These are phyloP conservation scores for Ctenomys sociabilis DNA, from an alignment of 2,113 vertebrate genomes.

Conservation along the genomic window DNA sequence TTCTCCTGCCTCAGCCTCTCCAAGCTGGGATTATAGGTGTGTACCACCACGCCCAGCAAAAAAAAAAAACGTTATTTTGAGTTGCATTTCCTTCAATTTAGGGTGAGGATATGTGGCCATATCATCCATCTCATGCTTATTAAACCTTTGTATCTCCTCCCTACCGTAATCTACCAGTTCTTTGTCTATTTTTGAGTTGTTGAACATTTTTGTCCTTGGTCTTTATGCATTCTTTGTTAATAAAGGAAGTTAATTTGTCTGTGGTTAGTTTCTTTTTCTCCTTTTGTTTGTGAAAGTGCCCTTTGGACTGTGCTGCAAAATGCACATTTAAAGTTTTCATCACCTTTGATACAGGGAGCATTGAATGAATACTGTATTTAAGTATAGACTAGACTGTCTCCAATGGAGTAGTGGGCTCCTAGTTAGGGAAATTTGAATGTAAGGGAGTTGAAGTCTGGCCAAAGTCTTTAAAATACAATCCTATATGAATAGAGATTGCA, in stretches of 20 bases:
- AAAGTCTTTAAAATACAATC: slow-evolving; percentile 62
- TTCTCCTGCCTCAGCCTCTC: no score
- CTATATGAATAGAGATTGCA: slow-evolving; percentile 44
- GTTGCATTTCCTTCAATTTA: slow-evolving; percentile 54
- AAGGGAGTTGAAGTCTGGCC: slow-evolving; percentile 53
- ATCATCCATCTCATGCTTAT: slow-evolving; percentile 7
- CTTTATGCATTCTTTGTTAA: slow-evolving; percentile 48
- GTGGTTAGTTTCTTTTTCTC: background rate
- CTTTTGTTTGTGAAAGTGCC: slow-evolving; percentile 54
- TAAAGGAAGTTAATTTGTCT: slow-evolving; percentile 50
- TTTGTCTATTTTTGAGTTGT: slow-evolving; percentile 37
- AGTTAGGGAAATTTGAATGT: slow-evolving; percentile 53
- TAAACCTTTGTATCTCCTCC: background rate
- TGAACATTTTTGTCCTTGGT: slow-evolving; percentile 24
- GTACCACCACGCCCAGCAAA: background rate
- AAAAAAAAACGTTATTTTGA: slow-evolving; percentile 14
- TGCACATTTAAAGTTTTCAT: slow-evolving; percentile 46
- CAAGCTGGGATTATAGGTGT: no score
- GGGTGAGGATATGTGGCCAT: background rate
- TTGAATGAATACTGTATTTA: slow-evolving; percentile 31
- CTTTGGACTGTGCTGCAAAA: slow-evolving; percentile 35
- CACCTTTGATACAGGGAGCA: background rate
- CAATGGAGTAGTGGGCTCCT: background rate
- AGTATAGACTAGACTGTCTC: slow-evolving; percentile 29
- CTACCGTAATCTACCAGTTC: background rate